phyloP scores from a whole-genome alignment of 2,888 invertebrate species.

The Agrenia bidenticulata region DNA sequence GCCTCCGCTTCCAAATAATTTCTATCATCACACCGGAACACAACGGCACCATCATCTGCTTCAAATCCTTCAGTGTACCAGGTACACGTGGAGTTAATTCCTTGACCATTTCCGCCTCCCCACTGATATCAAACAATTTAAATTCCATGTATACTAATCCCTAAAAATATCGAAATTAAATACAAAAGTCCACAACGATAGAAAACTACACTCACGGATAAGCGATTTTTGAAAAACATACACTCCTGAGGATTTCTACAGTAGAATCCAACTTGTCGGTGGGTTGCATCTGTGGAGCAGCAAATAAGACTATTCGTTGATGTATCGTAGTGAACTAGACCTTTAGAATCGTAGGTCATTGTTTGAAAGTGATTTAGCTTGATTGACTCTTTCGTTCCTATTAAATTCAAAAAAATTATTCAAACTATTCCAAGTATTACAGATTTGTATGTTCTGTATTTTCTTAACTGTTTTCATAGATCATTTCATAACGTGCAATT shows the following conservation, averaged over 20 bases:
- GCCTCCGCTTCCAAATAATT: conserved; percentile 5
- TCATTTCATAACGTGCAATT: too few species aligned
- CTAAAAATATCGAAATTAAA: too few species aligned
- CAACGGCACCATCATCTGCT: conserved; percentile 2
- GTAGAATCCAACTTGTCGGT: conserved; percentile 10
- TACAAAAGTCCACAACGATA: too few species aligned
- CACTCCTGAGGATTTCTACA: conserved; percentile 16
- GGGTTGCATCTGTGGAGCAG: not conserved
- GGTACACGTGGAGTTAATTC: not conserved
- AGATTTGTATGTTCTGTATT: too few species aligned
- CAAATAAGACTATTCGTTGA: not conserved
- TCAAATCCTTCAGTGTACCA: conserved; percentile 6
- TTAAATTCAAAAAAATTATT: not conserved
- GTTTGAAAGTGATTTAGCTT: not conserved
- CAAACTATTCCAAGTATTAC: too few species aligned
- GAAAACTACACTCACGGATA: not conserved
- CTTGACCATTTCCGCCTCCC: not conserved
- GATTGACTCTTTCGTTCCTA: not conserved
- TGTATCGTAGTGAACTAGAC: not conserved
- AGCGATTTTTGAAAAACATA: not conserved
- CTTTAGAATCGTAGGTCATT: not conserved
- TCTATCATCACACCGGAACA: conserved; percentile 7
- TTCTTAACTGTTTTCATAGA: too few species aligned
- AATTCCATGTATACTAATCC: not conserved
- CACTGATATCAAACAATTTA: not conserved